These are phyloP conservation scores for Lontra canadensis DNA, from an alignment of 2,113 vertebrate genomes.

Conservation along the genomic window DNA sequence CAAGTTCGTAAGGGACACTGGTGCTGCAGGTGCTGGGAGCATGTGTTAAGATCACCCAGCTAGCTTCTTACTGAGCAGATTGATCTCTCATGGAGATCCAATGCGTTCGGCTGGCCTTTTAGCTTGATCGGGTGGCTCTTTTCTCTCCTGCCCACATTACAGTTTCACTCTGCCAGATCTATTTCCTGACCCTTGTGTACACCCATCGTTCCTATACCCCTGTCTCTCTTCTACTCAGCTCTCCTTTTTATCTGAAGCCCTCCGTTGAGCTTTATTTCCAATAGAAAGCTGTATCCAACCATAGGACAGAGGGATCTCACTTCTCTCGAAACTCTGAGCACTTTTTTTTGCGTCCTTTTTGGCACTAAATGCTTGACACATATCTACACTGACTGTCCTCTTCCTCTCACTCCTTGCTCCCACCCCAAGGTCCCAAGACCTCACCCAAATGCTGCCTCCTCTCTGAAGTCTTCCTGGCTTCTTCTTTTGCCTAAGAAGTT, in stretches of 20 bases:
- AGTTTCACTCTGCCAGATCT: not conserved
- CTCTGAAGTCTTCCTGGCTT: not conserved
- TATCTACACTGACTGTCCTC: not conserved
- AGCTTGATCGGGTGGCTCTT: not conserved
- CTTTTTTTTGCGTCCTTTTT: not conserved
- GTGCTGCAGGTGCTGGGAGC: not conserved
- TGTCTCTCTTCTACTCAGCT: not conserved
- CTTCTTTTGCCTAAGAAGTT: not conserved
- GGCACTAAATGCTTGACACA: not conserved
- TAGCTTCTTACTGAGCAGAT: not conserved
- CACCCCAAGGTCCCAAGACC: not conserved
- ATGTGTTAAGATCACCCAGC: not conserved
- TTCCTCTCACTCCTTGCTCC: not conserved
- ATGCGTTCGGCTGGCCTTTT: not conserved
- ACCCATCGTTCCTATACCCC: not conserved
- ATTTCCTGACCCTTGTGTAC: not conserved
- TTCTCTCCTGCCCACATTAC: not conserved
- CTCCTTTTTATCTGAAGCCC: not conserved
- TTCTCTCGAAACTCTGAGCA: not conserved
- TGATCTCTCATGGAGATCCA: not conserved
- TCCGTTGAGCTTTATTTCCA: not conserved
- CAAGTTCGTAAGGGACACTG: not conserved
- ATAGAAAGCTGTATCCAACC: not conserved
- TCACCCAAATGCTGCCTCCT: not conserved
- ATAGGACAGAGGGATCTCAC: not conserved